A percentile compares a stretch with the other conserved stretches of the same genome.
phyloP scores from a whole-genome alignment of 2,797 vertebrate genomes.

The Epinephelus coioides region DNA sequence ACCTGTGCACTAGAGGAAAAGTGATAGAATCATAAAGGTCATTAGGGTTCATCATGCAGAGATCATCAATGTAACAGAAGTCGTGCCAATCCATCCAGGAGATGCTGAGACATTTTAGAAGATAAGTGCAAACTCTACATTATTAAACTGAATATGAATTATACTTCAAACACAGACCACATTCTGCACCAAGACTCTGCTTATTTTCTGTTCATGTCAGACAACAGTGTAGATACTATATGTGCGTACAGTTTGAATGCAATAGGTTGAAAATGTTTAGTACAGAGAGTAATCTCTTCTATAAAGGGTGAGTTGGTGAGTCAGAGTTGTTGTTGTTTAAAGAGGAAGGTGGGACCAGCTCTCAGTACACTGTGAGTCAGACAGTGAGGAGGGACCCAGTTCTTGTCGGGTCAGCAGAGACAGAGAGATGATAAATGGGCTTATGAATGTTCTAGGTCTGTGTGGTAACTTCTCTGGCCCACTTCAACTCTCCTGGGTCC shows the following conservation, averaged over 20 bases:
- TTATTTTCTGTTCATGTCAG: background rate
- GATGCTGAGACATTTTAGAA: background rate
- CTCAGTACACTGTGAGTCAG: conserved; percentile 62
- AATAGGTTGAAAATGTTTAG: conserved; percentile 26
- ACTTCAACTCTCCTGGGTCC: conserved; percentile 63
- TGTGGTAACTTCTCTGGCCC: conserved; percentile 64
- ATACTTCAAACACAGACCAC: background rate
- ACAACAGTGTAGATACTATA: background rate
- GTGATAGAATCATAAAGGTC: background rate
- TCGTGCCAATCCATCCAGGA: background rate
- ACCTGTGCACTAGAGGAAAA: background rate
- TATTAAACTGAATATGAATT: conserved; percentile 8
- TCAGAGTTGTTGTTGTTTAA: conserved; percentile 64
- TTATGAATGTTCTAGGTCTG: conserved; percentile 61
- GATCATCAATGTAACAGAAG: background rate
- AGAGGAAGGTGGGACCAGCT: conserved; percentile 59
- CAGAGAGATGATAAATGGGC: conserved; percentile 68
- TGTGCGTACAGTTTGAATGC: background rate
- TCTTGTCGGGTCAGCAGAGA: conserved; percentile 72
- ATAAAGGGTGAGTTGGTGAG: conserved; percentile 49
- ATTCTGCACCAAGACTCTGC: background rate
- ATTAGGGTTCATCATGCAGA: background rate
- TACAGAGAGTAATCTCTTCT: conserved; percentile 2
- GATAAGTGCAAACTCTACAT: background rate
- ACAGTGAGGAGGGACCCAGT: conserved; percentile 68